Conservation (phyloP, 2,113 vertebrate genomes). For the Menidia beryllina region DNA sequence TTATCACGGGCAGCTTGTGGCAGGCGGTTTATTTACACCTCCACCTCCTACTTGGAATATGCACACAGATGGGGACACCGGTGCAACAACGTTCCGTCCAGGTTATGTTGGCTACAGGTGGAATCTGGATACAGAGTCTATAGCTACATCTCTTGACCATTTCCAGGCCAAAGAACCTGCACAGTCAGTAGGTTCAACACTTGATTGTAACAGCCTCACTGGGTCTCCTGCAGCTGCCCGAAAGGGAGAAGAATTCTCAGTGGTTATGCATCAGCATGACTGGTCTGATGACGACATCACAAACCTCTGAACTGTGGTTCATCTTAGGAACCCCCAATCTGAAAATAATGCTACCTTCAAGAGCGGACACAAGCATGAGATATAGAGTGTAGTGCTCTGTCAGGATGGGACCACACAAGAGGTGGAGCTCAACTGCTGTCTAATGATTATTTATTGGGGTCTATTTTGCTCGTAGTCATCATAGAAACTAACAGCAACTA, state of each 20-base stretch:
- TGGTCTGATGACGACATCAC: conserved; percentile 84
- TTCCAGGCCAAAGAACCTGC: conserved; percentile 78
- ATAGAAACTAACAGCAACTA: too few species aligned
- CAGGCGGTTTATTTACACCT: conserved; percentile 83
- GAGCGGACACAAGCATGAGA: not conserved
- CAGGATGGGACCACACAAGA: not conserved
- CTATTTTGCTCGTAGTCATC: not conserved
- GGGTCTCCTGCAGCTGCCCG: conserved; percentile 22
- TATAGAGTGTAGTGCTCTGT: not conserved
- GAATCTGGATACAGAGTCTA: conserved; percentile 79
- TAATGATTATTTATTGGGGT: not conserved
- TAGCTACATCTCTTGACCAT: conserved; percentile 79
- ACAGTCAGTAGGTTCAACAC: conserved; percentile 26
- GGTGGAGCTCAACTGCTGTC: not conserved
- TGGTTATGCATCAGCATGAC: conserved; percentile 69
- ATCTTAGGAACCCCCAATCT: not conserved
- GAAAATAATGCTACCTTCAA: not conserved
- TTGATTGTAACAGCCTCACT: conserved; percentile 25
- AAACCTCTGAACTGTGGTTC: conserved; percentile 79
- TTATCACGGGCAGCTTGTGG: conserved; percentile 82
- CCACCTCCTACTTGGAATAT: conserved; percentile 76
- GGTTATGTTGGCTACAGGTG: conserved; percentile 53
- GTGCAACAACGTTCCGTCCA: conserved; percentile 26
- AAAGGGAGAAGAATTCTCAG: conserved; percentile 49
- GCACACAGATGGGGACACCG: conserved; percentile 3